Base-by-base conservation (phyloP, 2,797 vertebrate genomes). In the Mormyrops attenuatus region DNA sequence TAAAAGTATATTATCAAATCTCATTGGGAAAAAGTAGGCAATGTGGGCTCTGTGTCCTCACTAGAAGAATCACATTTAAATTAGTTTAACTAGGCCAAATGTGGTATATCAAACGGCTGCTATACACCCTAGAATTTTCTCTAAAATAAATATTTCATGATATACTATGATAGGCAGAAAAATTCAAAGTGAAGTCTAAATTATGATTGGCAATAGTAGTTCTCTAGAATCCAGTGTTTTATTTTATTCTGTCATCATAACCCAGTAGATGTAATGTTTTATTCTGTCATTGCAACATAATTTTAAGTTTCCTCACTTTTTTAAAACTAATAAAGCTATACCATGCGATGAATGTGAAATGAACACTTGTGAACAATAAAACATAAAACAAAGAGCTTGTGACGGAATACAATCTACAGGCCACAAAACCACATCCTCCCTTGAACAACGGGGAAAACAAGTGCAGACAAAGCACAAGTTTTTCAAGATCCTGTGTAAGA, bases 381-480 rank as follows among this genome's bases (percentile, higher is more conserved):
- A 17, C 84, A 85, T 82, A 30, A 34, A 63, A 41, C 84, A 85
- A 88, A 85, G 11, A 6, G 57, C 47, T 53, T 85, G 20, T 44
- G 52, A 50, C 41, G 17, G 55, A 47, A 41, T 85, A 53, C 4
- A 49, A n/a, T 60, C 49, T 80, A 6, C 47, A 15, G 52, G 82
- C 88, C 77, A 66, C 82, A 90, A 87, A 90, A 47, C 90, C 88
- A 89, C 90, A 60, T 88, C 90, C 90, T 77, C 38, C 88, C 63
- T 77, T 22, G 17, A 69, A 73, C 57, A 53, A n/a, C 87, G 82
- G 20, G 57, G 60, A 60, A 87, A 69, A 85, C 47, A 88, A 5
- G 73, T 63, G 86, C 66, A 89, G 34, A 1, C 20, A 84, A 34
- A 41, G 50, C 9, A 66, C 63, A 88, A 1, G 17, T 49, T 47